phyloP scores from a whole-genome alignment of 2,888 invertebrate genomes.

The Petrolisthes cinctipes region DNA sequence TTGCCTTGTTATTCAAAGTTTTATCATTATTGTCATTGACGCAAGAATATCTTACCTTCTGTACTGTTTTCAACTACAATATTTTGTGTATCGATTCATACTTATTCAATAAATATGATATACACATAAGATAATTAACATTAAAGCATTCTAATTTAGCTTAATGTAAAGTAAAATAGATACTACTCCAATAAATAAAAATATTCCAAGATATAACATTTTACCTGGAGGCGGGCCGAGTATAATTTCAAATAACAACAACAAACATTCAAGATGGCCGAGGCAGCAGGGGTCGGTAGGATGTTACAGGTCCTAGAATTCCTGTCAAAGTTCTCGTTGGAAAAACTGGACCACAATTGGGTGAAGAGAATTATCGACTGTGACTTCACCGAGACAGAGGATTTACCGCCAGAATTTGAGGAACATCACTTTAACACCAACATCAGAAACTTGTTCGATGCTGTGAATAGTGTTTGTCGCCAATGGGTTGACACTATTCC shows the following conservation, averaged over 20 bases:
- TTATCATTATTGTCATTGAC: too few relatives aligned
- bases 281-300: background rate
- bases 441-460: conserved; percentile 54
- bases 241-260: background rate
- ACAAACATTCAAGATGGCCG: conserved; percentile 35
- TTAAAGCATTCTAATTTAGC: too few relatives aligned
- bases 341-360: conserved; percentile 50
- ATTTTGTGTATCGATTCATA: too few relatives aligned
- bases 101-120: too few relatives aligned
- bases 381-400: conserved; percentile 62
- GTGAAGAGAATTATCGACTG: conserved; percentile 55
- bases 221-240: background rate
- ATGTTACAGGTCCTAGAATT: conserved; percentile 43
- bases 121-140: too few relatives aligned
- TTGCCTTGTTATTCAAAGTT: too few relatives aligned
- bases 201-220: too few relatives aligned
- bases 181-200: too few relatives aligned
- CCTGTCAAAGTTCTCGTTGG: conserved; percentile 48
- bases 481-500: conserved; percentile 57
- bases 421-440: conserved; percentile 61
- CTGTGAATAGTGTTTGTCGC: conserved; percentile 42
- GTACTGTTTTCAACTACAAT: too few relatives aligned
- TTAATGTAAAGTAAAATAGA: too few relatives aligned
- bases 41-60: too few relatives aligned
- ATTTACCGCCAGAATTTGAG: conserved; percentile 57